These are phyloP conservation scores for Clarias batrachus DNA, from an alignment of 2,113 vertebrate genomes.

Conservation along the genomic window DNA sequence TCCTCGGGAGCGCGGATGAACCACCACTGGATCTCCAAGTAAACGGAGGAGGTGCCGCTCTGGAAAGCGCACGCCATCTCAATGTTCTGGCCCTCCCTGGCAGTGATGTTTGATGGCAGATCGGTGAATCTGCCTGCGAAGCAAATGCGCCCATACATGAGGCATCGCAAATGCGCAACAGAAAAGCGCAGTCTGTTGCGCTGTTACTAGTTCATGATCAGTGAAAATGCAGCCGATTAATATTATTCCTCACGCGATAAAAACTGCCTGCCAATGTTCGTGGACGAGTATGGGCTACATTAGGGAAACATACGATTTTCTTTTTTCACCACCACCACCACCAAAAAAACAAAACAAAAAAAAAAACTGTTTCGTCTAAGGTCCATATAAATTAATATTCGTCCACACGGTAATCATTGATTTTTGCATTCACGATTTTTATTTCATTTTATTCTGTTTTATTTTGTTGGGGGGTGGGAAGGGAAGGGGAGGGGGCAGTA, in stretches of 20 bases:
- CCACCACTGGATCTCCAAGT: slow-evolving; percentile 98
- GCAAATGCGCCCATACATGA: slow-evolving; percentile 17
- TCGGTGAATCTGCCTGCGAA: slow-evolving; percentile 92
- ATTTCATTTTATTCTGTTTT: background rate
- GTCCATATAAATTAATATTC: background rate
- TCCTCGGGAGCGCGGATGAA: slow-evolving; percentile 83
- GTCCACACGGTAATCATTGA: background rate
- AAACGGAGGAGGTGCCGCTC: slow-evolving; percentile 86
- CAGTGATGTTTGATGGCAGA: slow-evolving; percentile 88
- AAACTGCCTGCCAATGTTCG: slow-evolving; percentile 3
- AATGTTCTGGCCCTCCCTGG: slow-evolving; percentile 90
- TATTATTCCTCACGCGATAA: background rate
- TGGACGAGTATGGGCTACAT: background rate
- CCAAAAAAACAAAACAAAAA: no score
- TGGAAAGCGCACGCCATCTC: slow-evolving; percentile 97
- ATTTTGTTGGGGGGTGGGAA: background rate
- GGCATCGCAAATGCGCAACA: slow-evolving; percentile 4
- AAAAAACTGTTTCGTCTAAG: background rate
- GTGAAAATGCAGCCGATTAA: background rate
- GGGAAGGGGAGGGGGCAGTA: background rate
- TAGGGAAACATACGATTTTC: background rate
- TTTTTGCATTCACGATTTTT: background rate
- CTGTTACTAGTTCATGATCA: background rate
- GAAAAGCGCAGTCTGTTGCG: slow-evolving; percentile 7
- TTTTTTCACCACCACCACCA: background rate